Evolutionary conservation across 2,797 vertebrate species (phyloP), one percentile per base, ranked within the genome.

Genomic region (Scomberomorus guttatus): DNA sequence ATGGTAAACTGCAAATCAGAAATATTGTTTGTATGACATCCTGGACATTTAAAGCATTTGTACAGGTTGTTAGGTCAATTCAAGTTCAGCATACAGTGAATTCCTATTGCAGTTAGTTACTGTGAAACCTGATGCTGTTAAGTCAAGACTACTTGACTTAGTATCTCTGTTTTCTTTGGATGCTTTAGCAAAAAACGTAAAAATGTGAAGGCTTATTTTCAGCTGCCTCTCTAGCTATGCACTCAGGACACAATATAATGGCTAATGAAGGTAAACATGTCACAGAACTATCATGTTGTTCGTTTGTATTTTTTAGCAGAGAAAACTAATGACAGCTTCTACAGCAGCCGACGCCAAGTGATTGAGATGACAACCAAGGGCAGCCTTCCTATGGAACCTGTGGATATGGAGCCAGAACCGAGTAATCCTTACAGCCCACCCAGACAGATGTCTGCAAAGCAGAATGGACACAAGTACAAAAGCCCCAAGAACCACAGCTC

Each of bases 281-380:
- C 42, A 54, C 50, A 20, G 11, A 78, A 55, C 14, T 51, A 24
- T 68, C 1, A 48, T 64, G 22, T 71, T 71, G 27, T 83, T 77
- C 81, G 51, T 80, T 29, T 87, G 32, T 50, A 63, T 86, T 87
- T 37, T 56, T 75, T 51, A 99, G 98, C 98, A 55, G 98, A 99
- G 91, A 98, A 98, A 94, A 96, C 96, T 27, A 97, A 95, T 1
- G 97, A 98, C 0, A 96, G 97, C 94, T 98, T 97, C 96, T 98
- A 98, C 91, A 93, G 92, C 85, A 98, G 96, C 82, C 95, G 97
- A 25, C 95, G 96, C 15, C 97, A 98, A 55, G 91, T 96, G 67
- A 95, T 96, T 0, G 97, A 98, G 85, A 93, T 99, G 93, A 94
- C 97, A 0, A 89, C 96, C 71, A 99, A 97, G 87, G 97, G 97